Percentiles rank a stretch among this genome's conserved stretches.
These are phyloP conservation scores for Oxyteleia sp. DNA, from an alignment of 2,888 invertebrate species.

Conservation along the genomic window DNA sequence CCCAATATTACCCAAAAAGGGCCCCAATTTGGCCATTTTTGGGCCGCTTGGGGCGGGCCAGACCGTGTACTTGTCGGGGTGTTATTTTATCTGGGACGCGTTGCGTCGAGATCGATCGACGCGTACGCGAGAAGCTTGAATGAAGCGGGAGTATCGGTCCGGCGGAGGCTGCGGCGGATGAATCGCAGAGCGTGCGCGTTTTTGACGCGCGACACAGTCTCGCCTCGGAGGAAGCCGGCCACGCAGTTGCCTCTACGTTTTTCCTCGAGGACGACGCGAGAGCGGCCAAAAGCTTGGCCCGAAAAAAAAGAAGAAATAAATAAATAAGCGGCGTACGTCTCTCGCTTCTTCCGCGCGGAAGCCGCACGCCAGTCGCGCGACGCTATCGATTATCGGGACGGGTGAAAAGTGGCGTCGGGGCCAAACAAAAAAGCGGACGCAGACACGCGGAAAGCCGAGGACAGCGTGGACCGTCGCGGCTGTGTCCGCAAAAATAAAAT, in stretches of 20 bases:
- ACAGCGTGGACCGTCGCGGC: constrained; percentile 49
- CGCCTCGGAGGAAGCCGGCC: constrained; percentile 67
- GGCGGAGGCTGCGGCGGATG: constrained; percentile 68
- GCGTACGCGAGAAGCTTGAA: constrained; percentile 64
- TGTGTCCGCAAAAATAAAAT: constrained; percentile 34
- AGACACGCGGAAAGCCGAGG: constrained; percentile 41
- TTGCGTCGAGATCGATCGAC: constrained; percentile 66
- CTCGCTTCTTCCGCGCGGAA: constrained; percentile 10
- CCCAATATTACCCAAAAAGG: too few relatives aligned
- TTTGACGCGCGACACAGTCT: constrained; percentile 58
- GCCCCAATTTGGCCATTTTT: too few relatives aligned
- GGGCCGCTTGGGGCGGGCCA: too few relatives aligned
- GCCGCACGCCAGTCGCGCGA: constrained; percentile 40
- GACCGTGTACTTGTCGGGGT: not conserved
- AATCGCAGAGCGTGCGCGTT: constrained; percentile 69
- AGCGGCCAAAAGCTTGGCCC: constrained; percentile 7
- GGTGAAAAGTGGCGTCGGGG: constrained; percentile 46
- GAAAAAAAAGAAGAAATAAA: too few relatives aligned
- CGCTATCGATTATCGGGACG: constrained; percentile 59
- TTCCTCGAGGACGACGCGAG: constrained; percentile 50
- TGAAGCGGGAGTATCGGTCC: constrained; percentile 71
- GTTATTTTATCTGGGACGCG: constrained; percentile 46
- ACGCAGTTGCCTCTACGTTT: constrained; percentile 62
- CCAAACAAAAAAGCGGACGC: constrained; percentile 31
- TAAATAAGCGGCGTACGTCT: too few relatives aligned